Evolutionary conservation across 2,113 vertebrate species (phyloP).

Genomic region (Machaerirhynchus nigripectus): DNA sequence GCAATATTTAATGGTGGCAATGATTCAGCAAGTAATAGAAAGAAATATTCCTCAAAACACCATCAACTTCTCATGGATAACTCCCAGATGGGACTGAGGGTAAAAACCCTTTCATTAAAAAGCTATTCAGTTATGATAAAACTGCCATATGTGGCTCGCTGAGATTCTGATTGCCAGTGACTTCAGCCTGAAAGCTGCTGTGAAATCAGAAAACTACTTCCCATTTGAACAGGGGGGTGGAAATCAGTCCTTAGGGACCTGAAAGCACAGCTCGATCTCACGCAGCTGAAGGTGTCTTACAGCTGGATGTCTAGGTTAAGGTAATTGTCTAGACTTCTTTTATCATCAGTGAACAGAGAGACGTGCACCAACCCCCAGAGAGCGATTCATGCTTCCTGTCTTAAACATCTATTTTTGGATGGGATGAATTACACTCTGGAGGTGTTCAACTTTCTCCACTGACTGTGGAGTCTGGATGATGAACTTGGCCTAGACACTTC

Average conservation of each 20-base stretch:
- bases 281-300: conserved; percentile 40
- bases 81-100: conserved; percentile 40
- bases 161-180: conserved; percentile 36
- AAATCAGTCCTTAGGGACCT: conserved; percentile 38
- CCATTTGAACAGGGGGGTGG: conserved; percentile 9
- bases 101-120: conserved; percentile 42
- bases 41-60: conserved; percentile 18
- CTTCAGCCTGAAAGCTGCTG: conserved; percentile 38
- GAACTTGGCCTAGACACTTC: conserved; percentile 24
- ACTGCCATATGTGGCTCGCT: conserved; percentile 23
- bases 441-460: conserved; percentile 48
- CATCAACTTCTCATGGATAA: conserved; percentile 26
- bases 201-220: conserved; percentile 41
- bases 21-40: conserved; percentile 46
- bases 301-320: conserved; percentile 61
- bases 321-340: conserved; percentile 68
- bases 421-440: conserved; percentile 61
- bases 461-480: conserved; percentile 23
- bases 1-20: conserved; percentile 31
- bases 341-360: conserved; percentile 54
- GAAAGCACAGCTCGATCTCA: conserved; percentile 25
- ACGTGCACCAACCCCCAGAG: conserved; percentile 45
- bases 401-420: conserved; percentile 48
- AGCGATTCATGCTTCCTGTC: conserved; percentile 63
- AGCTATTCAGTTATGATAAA: conserved; percentile 40